Evolutionary conservation across 2,888 invertebrate genomes (phyloP), one percentile per base, ranked within the genome.

Genomic region (Sarcophaga carnaria): DNA sequence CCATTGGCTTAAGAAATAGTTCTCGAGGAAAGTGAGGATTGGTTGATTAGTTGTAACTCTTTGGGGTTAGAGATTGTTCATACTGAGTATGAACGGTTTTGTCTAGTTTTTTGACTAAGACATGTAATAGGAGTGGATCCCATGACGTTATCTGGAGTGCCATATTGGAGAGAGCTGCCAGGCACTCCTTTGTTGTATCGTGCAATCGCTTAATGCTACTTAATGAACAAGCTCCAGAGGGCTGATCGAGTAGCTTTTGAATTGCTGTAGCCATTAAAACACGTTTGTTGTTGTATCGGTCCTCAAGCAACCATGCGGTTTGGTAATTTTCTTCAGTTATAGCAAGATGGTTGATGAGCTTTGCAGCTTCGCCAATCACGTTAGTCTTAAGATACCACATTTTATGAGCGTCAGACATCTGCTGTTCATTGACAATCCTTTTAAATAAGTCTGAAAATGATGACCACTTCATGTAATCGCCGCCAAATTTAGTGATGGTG

Each of bases 161-260:
- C 20, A 62, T 62, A 22, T 62, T 62, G 62, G 62, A 62, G n/a
- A 62, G 62, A 62, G 62, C 62, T 62, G 62, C 20, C 62, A 20
- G n/a, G 22, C 49, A 47, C n/a, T 69, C 49, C n/a, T n/a, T 69
- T n/a, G 49, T 69, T 20, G 69, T 69, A 20, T 69, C 47, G 49
- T 69, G 69, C 49, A 69, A 49, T 10, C 37, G 66, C 37, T 37
- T 66, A 37, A 37, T 6, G 14, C 45, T 20, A 47, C 67, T 14
- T 4, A 69, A 47, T 47, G 47, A 1, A 8, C n/a, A 17, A 8
- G 67, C 67, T 6, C 54, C 54, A 22, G 70, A 49, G 25, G 54
- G 70, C 14, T 70, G 70, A 22, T 70, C 54, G 2, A 70, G 22
- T 12, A 70, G 54, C 49, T 25, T 49, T 20, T 54, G 70, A 70